Base-by-base conservation (phyloP, 23 tunicate species). In the Clavelina lepadiformis region DNA sequence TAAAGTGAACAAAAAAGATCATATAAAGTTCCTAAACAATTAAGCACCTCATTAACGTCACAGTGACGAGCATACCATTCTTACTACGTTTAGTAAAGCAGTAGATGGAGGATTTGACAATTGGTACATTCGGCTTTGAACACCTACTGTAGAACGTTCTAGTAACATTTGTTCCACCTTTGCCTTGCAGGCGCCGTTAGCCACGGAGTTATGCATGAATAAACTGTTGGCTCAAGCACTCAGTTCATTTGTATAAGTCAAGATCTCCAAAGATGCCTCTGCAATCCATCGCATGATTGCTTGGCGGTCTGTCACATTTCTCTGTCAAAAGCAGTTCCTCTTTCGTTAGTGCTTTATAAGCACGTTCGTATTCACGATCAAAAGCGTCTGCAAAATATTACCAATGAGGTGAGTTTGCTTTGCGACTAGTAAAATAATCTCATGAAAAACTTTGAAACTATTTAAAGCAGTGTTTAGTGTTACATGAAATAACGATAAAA, bases 371-470 rank as follows among this genome's bases (percentile, higher is more conserved):
- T 58, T 72, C 91, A 19, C 88, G 78, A 45, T 89, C 89, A 30
- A 77, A 89, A 1, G 91, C 91, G 49, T 73, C 97, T 81, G 60
- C n/a, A 65, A 78, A 32, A n/a, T n/a, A n/a, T n/a, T n/a, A n/a
- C n/a, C n/a, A n/a, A n/a, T n/a, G n/a, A n/a, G n/a, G n/a, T n/a
- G n/a, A n/a, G n/a, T n/a, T n/a, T n/a, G n/a, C n/a, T n/a, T n/a
- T n/a, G n/a, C n/a, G n/a, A n/a, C n/a, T n/a, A n/a, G n/a, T n/a
- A n/a, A n/a, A n/a, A n/a, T n/a, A n/a, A n/a, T n/a, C n/a, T n/a
- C n/a, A n/a, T n/a, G n/a, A n/a, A n/a, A n/a, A n/a, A n/a, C n/a
- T n/a, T n/a, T n/a, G n/a, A n/a, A n/a, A n/a, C n/a, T n/a, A n/a
- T n/a, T n/a, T n/a, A n/a, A n/a, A n/a, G n/a, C n/a, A n/a, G n/a